Percentiles rank a stretch among this genome's conserved stretches.
phyloP scores from a whole-genome alignment of 2,888 invertebrate genomes.

The Monochamus alternatus region DNA sequence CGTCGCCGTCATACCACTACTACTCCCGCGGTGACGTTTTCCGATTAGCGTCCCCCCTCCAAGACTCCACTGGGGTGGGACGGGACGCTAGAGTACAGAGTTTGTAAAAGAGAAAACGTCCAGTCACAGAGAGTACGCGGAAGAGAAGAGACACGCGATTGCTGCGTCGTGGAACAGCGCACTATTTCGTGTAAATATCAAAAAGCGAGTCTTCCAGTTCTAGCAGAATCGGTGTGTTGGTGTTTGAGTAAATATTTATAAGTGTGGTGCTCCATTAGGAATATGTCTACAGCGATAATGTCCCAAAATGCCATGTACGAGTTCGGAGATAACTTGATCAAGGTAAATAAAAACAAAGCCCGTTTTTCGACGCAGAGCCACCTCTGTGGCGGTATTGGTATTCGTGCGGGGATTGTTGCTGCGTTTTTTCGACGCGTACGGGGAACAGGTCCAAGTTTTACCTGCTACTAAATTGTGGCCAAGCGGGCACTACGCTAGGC shows the following conservation, averaged over 20 bases:
- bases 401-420: too few relatives aligned
- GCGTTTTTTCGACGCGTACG: background rate
- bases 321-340: slow-evolving; percentile 82
- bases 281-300: slow-evolving; percentile 86
- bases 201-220: slow-evolving; percentile 64
- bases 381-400: background rate
- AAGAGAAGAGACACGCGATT: slow-evolving; percentile 57
- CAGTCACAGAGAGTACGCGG: slow-evolving; percentile 59
- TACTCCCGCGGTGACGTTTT: slow-evolving; percentile 11
- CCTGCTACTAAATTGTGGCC: slow-evolving; percentile 31
- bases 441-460: background rate
- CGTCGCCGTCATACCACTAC: slow-evolving; percentile 19
- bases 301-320: slow-evolving; percentile 83
- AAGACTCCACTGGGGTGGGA: slow-evolving; percentile 29
- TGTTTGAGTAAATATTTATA: slow-evolving; percentile 48
- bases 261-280: slow-evolving; percentile 58
- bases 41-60: slow-evolving; percentile 30
- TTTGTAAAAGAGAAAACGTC: slow-evolving; percentile 41
- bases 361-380: slow-evolving; percentile 1
- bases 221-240: slow-evolving; percentile 64
- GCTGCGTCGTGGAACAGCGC: slow-evolving; percentile 66
- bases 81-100: slow-evolving; percentile 29
- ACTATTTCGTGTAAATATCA: slow-evolving; percentile 52
- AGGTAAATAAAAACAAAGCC: slow-evolving; percentile 72
- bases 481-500: slow-evolving; percentile 22